Base-by-base conservation (phyloP, 2,113 vertebrate species). In the Embiotoca jacksoni region DNA sequence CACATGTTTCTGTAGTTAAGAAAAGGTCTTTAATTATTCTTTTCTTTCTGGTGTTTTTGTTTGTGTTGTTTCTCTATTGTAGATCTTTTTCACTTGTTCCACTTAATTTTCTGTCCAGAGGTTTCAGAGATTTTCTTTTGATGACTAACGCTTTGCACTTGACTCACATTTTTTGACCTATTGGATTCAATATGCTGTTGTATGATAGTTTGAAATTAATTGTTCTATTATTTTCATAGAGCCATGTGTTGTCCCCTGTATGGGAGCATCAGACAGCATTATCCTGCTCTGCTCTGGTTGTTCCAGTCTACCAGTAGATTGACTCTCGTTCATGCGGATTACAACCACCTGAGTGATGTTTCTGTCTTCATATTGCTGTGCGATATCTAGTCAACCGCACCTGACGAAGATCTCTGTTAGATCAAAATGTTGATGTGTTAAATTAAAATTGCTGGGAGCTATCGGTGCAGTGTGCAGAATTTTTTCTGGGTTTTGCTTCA, bases 391-490 rank as follows among this genome's bases (percentile, higher is more conserved):
- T 0, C 16, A 15, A 56, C 11, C 52, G 33, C 32, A 16, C 39
- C 54, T n/a, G 23, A 14, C 56, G 54, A 23, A 47, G 53, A 47
- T 41, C 41, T 58, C 7, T 69, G 37, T 36, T 36, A 70, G 55
- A 70, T 35, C 41, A 32, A 70, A 70, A 46, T 32, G 7, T 58
- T 47, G 32, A 58, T 47, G 31, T 70, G 54, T 47, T 52, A 52
- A 52, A 52, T 52, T n/a, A 52, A 70, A 49, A 44, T 70, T 70
- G 67, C 67, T 47, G 9, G 31, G 32, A 70, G 67, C 67, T 36
- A 70, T 70, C 15, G 57, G 41, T 36, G 31, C 56, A 58, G 14
- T 11, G n/a, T 31, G 30, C 30, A 11, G 23, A 55, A 32, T 31
- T 31, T 55, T 4, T 49, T 70, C 31, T 68, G 52, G 54, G 46